Evolutionary conservation across 2,113 vertebrate species (phyloP).

Genomic region (Pleuronectes platessa): DNA sequence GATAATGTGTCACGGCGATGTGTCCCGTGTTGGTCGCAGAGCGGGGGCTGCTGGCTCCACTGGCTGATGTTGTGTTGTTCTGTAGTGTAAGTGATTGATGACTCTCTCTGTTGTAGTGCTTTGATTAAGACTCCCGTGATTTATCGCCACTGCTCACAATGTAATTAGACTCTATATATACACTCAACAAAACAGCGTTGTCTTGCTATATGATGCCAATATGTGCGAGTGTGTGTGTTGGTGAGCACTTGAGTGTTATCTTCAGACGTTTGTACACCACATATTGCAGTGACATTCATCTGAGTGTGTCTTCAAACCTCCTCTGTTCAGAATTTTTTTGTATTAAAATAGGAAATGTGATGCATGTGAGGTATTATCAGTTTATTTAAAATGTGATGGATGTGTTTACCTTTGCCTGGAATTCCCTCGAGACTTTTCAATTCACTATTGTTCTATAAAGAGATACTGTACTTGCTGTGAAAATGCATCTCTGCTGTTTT

Average conservation of each 20-base stretch:
- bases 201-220: conserved; percentile 49
- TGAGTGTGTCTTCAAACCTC: conserved; percentile 39
- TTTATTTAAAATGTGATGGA: conserved; percentile 77
- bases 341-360: conserved; percentile 50
- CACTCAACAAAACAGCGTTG: conserved; percentile 64
- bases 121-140: conserved; percentile 83
- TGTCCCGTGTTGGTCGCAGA: conserved; percentile 46
- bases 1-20: conserved; percentile 68
- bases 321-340: conserved; percentile 19
- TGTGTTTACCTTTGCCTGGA: conserved; percentile 74
- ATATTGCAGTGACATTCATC: conserved; percentile 51
- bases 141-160: conserved; percentile 79
- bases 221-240: conserved; percentile 31
- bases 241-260: conserved; percentile 28
- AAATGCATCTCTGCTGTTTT: conserved; percentile 33
- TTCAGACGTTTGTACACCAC: conserved; percentile 33
- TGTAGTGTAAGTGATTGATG: conserved; percentile 79
- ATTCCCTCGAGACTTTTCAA: conserved; percentile 59
- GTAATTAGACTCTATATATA: conserved; percentile 77
- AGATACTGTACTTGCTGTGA: conserved; percentile 47
- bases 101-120: conserved; percentile 74
- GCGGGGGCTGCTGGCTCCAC: conserved; percentile 44
- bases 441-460: conserved; percentile 46
- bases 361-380: conserved; percentile 52
- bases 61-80: conserved; percentile 62